Base-by-base conservation (phyloP, 2,888 invertebrate species). In the Macropis europaea region DNA sequence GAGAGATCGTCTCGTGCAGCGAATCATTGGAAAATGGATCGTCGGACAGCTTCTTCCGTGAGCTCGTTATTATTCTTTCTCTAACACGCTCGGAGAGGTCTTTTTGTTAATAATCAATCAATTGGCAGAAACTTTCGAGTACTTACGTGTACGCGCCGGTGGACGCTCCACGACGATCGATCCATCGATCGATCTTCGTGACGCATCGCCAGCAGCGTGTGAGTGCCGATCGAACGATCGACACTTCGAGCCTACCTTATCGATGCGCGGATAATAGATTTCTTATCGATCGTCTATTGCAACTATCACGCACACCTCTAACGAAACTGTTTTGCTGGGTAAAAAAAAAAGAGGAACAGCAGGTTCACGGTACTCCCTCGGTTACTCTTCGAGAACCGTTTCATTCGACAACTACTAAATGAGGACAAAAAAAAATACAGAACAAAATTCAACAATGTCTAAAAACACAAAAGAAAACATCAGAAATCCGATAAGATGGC, bases 131-230 rank as follows among this genome's bases (percentile, higher is more conserved):
- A 72, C 57, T 43, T 52, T 66, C 45, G 32, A 32, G 71, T 82
- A 80, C 80, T 82, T 80, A 80, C 82, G 82, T 79, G 82, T 45
- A 60, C 64, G 70, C 68, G 71, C 59, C 38, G 30, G 60, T 48
- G 69, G 43, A 24, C 45, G 67, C 68, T 30, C 60, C 79, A 59
- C 62, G 79, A 73, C 42, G 70, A 68, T 50, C 72, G 75, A 81
- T 28, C 19, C 13, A 32, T 50, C 36, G 54, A 62, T 72, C 66
- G 69, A 81, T 70, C 76, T 19, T 61, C 81, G 68, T 43, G 79
- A 64, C 48, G 48, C 56, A 36, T 40, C 48, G 45, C 32, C 26
- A 42, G 22, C 28, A 34, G 38, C 53, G 75, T 61, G 61, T 11
- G 30, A 54, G 38, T 43, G 69, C 50, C 56, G 50, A 73, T 47